Conservation (phyloP, 2,113 vertebrate species). For the Bungarus multicinctus region DNA sequence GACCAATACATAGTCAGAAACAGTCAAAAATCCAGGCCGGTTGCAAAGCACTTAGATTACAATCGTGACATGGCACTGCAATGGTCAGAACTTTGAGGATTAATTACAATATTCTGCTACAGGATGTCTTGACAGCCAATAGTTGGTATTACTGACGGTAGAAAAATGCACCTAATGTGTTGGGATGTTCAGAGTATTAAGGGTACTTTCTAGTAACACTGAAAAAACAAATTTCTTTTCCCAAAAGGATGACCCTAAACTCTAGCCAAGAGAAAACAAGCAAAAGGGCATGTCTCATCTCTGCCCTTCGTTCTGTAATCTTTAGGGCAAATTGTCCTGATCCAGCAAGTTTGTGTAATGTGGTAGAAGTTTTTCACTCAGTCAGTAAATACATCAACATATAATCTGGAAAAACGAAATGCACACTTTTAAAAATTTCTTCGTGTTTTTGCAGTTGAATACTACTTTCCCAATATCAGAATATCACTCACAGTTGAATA, state of each 20-base stretch:
- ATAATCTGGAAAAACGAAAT: neutral
- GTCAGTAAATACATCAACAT: constrained; percentile 2
- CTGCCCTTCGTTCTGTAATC: neutral
- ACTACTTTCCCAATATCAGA: neutral
- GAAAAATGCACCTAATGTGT: neutral
- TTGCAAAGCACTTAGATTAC: neutral
- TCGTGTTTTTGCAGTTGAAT: neutral
- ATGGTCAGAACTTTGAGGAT: neutral
- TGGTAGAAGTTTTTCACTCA: neutral
- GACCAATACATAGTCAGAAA: neutral
- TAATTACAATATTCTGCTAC: neutral
- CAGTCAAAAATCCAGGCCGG: neutral
- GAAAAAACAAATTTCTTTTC: neutral
- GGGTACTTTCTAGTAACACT: neutral
- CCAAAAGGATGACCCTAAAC: neutral
- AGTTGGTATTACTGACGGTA: neutral
- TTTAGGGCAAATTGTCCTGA: neutral
- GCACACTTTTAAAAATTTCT: neutral
- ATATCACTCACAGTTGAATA: neutral
- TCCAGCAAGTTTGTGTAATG: neutral
- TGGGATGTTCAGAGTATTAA: neutral
- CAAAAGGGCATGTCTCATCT: neutral
- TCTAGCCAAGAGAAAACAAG: neutral
- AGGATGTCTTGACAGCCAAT: neutral
- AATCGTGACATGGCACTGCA: neutral